phyloP scores from a whole-genome alignment of 2,113 vertebrate species.

The Labrus mixtus region DNA sequence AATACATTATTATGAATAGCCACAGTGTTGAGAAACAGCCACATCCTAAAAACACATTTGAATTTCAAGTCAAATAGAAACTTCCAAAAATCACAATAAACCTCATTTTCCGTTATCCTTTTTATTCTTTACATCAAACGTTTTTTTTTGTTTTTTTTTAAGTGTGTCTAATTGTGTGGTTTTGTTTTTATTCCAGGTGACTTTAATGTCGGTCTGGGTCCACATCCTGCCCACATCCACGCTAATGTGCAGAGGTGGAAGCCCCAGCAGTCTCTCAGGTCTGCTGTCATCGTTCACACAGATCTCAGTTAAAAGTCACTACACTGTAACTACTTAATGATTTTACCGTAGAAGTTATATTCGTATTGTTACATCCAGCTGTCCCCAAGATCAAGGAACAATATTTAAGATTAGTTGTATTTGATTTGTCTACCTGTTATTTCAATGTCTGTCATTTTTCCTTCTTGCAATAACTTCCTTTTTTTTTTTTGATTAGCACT shows the following conservation, averaged over 20 bases:
- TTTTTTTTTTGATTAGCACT: neutral
- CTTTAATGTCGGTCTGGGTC: conserved; percentile 45
- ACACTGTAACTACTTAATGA: neutral
- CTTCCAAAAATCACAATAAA: too few species aligned
- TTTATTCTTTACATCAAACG: neutral
- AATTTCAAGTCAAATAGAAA: too few species aligned
- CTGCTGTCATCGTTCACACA: conserved; percentile 24
- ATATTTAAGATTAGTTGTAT: neutral
- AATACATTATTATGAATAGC: too few species aligned
- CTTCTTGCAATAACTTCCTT: neutral
- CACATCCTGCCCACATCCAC: conserved; percentile 44
- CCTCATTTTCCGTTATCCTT: too few species aligned
- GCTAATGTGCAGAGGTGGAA: conserved; percentile 47
- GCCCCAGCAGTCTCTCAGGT: conserved; percentile 46
- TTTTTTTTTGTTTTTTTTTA: neutral
- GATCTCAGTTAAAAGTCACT: neutral
- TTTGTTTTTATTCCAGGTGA: conserved; percentile 72
- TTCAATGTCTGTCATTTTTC: conserved; percentile 1
- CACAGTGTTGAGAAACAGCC: neutral
- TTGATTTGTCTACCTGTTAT: neutral
- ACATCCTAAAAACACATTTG: neutral
- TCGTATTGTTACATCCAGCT: neutral
- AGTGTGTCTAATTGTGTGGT: conserved; percentile 3
- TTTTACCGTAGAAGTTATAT: neutral
- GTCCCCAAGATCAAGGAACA: neutral